phyloP scores from a whole-genome alignment of 2,797 vertebrate species.

The Gorsachius magnificus region DNA sequence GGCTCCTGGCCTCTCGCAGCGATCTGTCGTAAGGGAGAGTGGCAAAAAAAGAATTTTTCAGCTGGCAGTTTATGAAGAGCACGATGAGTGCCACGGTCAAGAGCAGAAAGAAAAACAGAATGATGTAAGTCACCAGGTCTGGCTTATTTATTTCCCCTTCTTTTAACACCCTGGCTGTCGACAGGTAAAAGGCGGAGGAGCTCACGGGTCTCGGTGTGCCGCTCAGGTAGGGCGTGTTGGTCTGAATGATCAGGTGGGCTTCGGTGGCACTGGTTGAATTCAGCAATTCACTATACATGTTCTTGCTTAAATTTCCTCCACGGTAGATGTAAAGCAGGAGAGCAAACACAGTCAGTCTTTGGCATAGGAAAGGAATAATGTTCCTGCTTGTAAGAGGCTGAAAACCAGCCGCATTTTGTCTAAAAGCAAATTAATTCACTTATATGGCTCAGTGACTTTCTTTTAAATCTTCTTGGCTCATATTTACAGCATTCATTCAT shows the following conservation, averaged over 20 bases:
- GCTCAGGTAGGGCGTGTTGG: slow-evolving; percentile 85
- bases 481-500: neutral
- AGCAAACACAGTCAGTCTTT: neutral
- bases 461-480: neutral
- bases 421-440: neutral
- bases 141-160: slow-evolving; percentile 92
- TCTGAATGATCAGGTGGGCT: slow-evolving; percentile 86
- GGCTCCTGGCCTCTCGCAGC: slow-evolving; percentile 90
- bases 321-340: neutral
- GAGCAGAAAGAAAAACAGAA: slow-evolving; percentile 93
- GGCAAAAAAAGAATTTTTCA: slow-evolving; percentile 96
- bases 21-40: slow-evolving; percentile 97
- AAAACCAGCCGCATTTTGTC: slow-evolving; percentile 26
- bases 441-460: neutral
- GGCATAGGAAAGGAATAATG: neutral
- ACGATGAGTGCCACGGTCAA: slow-evolving; percentile 92
- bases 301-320: slow-evolving; percentile 46
- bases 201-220: slow-evolving; percentile 89
- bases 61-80: slow-evolving; percentile 98
- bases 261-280: slow-evolving; percentile 89
- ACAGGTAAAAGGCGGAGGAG: slow-evolving; percentile 89
- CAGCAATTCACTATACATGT: slow-evolving; percentile 92
- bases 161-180: slow-evolving; percentile 85
- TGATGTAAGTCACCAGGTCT: slow-evolving; percentile 92
- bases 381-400: neutral